Conservation (phyloP, 2,113 vertebrate species). For the Ciconia maguari region DNA sequence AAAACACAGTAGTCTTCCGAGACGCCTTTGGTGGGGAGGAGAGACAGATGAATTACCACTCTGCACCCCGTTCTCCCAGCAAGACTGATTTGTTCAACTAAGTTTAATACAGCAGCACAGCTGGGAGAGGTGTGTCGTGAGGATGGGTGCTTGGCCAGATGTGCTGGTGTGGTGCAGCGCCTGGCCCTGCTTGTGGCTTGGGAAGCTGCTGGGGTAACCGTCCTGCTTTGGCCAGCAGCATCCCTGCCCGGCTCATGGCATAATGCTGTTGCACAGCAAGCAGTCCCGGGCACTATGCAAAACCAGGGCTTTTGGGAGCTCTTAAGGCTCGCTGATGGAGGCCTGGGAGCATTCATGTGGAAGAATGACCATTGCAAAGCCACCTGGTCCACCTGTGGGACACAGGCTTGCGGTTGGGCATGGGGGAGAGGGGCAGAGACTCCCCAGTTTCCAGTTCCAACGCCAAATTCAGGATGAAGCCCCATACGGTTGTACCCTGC, state of each 20-base stretch:
- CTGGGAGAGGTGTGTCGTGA: neutral
- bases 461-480: neutral
- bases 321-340: neutral
- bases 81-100: neutral
- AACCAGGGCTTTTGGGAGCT: neutral
- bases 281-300: accelerated
- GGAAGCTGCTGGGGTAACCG: neutral
- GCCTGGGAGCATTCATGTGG: neutral
- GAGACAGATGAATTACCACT: neutral
- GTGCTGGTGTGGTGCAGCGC: accelerated
- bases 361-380: neutral
- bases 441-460: neutral
- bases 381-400: neutral
- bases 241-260: neutral
- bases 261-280: neutral
- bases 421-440: neutral
- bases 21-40: neutral
- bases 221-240: neutral
- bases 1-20: neutral
- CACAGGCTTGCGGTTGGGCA: accelerated
- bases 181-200: neutral
- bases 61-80: neutral
- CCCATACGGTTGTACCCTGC: neutral
- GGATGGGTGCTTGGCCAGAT: neutral
- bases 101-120: neutral